These are phyloP conservation scores for Nomada goodeniana DNA, from an alignment of 2,888 invertebrate genomes.

Conservation along the genomic window DNA sequence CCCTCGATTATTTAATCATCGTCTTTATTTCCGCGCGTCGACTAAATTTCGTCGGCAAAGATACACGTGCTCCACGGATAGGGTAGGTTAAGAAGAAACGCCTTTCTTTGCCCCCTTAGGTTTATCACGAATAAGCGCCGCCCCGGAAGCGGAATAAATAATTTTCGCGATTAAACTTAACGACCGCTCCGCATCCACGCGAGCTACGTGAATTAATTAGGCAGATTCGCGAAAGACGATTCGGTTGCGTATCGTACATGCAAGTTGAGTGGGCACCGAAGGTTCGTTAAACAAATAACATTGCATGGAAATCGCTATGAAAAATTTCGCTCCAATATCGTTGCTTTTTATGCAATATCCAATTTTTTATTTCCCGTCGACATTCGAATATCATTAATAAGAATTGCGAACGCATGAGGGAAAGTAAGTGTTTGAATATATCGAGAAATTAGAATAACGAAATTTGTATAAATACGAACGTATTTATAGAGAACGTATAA, in stretches of 20 bases:
- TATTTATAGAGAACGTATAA: no score
- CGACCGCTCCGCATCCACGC: conserved; percentile 9
- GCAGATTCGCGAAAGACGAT: conserved; percentile 8
- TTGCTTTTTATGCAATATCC: neutral
- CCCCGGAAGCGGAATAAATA: conserved; percentile 31
- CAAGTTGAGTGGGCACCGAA: neutral
- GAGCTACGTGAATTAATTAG: conserved; percentile 39
- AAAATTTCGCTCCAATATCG: neutral
- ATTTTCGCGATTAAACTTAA: conserved; percentile 39
- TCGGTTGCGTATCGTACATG: conserved; percentile 14
- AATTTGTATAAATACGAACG: no score
- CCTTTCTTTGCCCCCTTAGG: conserved; percentile 25
- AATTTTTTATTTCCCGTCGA: neutral
- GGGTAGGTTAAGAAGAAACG: conserved; percentile 31
- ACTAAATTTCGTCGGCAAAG: conserved; percentile 49
- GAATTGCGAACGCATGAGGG: neutral
- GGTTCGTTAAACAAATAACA: neutral
- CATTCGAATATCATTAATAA: neutral
- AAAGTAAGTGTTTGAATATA: neutral
- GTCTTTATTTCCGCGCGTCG: conserved; percentile 25
- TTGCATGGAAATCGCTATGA: no score
- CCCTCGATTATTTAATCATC: conserved; percentile 46
- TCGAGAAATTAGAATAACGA: no score
- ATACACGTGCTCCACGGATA: conserved; percentile 26
- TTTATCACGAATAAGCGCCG: conserved; percentile 33